Base-by-base conservation (phyloP, 2,797 vertebrate genomes). In the Platalea minor region DNA sequence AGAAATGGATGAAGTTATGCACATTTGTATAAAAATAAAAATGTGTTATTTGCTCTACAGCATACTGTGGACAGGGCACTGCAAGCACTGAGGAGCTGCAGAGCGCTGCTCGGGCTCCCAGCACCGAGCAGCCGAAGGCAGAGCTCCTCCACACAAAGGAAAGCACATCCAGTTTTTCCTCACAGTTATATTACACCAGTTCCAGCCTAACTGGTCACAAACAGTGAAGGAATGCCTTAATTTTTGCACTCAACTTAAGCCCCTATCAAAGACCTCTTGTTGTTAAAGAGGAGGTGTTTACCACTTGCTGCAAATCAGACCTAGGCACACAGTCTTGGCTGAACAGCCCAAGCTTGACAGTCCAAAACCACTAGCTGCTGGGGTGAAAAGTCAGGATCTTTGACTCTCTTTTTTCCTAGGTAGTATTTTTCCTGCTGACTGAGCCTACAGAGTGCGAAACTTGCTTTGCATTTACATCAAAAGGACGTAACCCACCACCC, bases 21-120 rank as follows among this genome's bases (percentile, higher is more conserved):
- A 93, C 85, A 97, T 97, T 97, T 97, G 92, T 96, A 97, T 96
- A 96, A 97, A 96, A 97, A 96, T 96, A 97, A 97, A 93, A 96
- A 96, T 48, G 79, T 91, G 88, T 83, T 93, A 79, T 97, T 90
- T 97, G 75, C 68, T 94, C 19, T 85, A 35, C 65, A 84, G 72
- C 12, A 9, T 26, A 35, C 56, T 50, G 91, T 1, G 39, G 88
- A 92, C 90, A 31, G 94, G 81, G 70, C 91, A 11, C 51, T 18
- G 60, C 77, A 43, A 80, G 63, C 85, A 53, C 69, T 11, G 33
- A 93, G 73, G 80, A 93, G 82, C 87, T 28, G 79, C 91, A 19
- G 63, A 35, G 67, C 3, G 35, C 78, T 70, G 84, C 80, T 65
- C 5, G 2, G 64, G 57, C 91, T 89, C 73, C 91, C 75, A 48